These are phyloP conservation scores for Poeciliopsis turneri DNA, from an alignment of 2,797 vertebrate genomes.

Conservation along the genomic window DNA sequence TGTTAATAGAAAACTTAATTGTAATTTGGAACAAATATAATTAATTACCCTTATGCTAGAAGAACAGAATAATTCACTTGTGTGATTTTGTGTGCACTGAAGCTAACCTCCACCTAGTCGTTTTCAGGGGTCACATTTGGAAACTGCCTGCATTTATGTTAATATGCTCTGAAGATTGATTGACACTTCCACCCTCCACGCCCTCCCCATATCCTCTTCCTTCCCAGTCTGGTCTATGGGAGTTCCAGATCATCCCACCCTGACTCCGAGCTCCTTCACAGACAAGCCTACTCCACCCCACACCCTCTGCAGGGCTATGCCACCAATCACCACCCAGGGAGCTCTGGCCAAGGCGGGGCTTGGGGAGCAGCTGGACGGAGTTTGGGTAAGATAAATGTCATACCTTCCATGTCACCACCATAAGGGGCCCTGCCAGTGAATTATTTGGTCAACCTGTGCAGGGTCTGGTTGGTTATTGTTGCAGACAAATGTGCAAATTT, in stretches of 20 bases:
- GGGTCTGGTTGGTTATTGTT: constrained; percentile 42
- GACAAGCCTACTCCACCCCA: constrained; percentile 93
- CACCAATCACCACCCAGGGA: constrained; percentile 95
- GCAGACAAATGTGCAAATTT: constrained; percentile 59
- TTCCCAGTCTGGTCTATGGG: constrained; percentile 90
- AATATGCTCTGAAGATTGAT: constrained; percentile 53
- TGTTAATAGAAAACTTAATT: not conserved
- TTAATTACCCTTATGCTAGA: constrained; percentile 2
- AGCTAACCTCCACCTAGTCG: not conserved
- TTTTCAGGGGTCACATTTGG: constrained; percentile 42
- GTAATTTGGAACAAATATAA: constrained; percentile 2
- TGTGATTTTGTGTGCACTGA: constrained; percentile 5
- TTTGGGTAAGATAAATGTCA: constrained; percentile 85
- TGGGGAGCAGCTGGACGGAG: constrained; percentile 87
- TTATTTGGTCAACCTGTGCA: constrained; percentile 52
- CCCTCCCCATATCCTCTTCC: constrained; percentile 18
- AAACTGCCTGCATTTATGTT: constrained; percentile 45
- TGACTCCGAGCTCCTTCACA: constrained; percentile 93
- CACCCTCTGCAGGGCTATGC: constrained; percentile 97
- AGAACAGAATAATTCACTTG: constrained; percentile 3
- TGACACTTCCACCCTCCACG: constrained; percentile 36
- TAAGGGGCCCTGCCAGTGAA: constrained; percentile 63
- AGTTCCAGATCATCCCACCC: constrained; percentile 94
- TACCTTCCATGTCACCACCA: constrained; percentile 70
- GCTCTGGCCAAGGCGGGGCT: constrained; percentile 86